phyloP scores from a whole-genome alignment of 2,888 invertebrate species.

The Volucella bombylans region DNA sequence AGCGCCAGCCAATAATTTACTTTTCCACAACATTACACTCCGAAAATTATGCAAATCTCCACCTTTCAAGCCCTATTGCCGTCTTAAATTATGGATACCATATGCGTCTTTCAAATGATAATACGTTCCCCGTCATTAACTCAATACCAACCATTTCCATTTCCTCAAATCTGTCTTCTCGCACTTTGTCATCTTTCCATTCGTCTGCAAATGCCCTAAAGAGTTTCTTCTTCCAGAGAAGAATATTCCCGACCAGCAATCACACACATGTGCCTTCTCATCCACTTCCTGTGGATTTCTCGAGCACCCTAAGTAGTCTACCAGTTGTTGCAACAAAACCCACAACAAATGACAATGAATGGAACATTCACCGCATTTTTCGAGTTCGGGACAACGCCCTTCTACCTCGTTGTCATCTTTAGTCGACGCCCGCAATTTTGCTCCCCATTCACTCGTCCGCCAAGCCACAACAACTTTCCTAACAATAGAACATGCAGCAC shows the following conservation, averaged over 20 bases:
- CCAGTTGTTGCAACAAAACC: not conserved
- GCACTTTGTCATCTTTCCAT: too few relatives aligned
- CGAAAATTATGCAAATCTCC: too few relatives aligned
- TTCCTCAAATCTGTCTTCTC: not conserved
- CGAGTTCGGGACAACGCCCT: constrained; percentile 53
- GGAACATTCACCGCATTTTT: constrained; percentile 49
- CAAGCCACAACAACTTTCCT: constrained; percentile 42
- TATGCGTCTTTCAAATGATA: constrained; percentile 9
- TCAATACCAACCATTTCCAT: not conserved
- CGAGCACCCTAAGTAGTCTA: constrained; percentile 4
- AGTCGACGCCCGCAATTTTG: not conserved
- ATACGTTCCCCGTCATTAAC: constrained; percentile 10
- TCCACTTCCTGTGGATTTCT: constrained; percentile 4
- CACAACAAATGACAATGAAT: constrained; percentile 42
- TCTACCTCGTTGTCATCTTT: not conserved
- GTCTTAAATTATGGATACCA: too few relatives aligned
- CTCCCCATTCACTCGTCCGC: not conserved
- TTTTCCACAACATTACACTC: too few relatives aligned
- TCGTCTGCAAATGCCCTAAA: too few relatives aligned
- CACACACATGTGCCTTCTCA: constrained; percentile 13
- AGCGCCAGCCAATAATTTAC: too few relatives aligned
- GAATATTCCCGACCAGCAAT: too few relatives aligned
- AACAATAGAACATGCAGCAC: constrained; percentile 40
- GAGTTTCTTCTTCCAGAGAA: too few relatives aligned
- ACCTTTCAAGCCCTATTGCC: too few relatives aligned